Evolutionary conservation across 2,113 vertebrate species (phyloP), one percentile per base, ranked within the genome.

Genomic region (Carassius gibelio): DNA sequence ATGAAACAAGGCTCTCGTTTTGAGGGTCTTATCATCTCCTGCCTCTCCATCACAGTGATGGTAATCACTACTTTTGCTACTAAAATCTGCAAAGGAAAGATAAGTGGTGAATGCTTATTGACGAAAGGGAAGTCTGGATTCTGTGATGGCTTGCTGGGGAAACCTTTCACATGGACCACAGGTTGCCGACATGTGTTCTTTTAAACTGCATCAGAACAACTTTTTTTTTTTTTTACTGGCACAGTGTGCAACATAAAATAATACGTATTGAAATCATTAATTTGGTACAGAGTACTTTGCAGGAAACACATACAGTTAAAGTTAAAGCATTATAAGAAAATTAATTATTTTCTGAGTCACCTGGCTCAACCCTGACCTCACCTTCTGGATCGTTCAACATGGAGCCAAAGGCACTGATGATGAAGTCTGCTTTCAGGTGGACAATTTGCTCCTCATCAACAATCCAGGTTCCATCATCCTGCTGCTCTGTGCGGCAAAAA

Each of bases 371-470:
- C 17, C 19, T 42, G 59, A 62, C 17, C 72, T 85, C 94, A 99
- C 97, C 97, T 94, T 91, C 86, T 3, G 77, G 76, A 62, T 98
- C 94, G 1, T 82, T 92, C 69, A 97, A 90, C 88, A 95, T 48
- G 0, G 97, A 98, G 9, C 97, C 96, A 84, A 99, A 98, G 77
- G 98, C 97, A 52, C 97, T 98, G 94, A 99, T 97, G 88, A 99
- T 95, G 88, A 96, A 95, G 36, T 97, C 93, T 0, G 97, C 95
- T 91, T 96, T 98, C 86, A 99, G 90, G 5, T 74, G 92, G 26
- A 97, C 94, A 62, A 94, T 75, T 85, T 98, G 97, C n/a, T 98
- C 97, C 72, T 96, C 93, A 75, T 99, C 97, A 80, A 98, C 97
- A n/a, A 90, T 87, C 97, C 97, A 98, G 0, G 91, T 93, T 3